phyloP scores from a whole-genome alignment of 2,797 vertebrate genomes.

The Zonotrichia albicollis region DNA sequence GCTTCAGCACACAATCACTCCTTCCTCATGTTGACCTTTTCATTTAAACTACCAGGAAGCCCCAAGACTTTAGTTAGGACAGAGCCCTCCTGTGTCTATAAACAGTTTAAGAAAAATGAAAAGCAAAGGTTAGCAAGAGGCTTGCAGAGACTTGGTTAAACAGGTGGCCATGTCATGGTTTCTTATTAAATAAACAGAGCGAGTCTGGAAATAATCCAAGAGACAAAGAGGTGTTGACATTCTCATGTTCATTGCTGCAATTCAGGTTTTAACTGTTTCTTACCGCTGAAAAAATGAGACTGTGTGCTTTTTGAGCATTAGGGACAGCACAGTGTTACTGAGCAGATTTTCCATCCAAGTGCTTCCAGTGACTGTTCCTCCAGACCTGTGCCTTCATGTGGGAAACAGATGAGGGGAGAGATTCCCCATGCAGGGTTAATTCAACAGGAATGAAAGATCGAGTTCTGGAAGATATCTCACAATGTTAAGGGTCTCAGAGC shows the following conservation, averaged over 20 bases:
- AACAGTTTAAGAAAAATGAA: constrained; percentile 3
- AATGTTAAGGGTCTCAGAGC: not conserved
- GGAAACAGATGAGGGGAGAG: not conserved
- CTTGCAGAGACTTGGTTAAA: not conserved
- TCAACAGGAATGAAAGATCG: not conserved
- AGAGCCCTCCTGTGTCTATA: not conserved
- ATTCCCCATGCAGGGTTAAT: not conserved
- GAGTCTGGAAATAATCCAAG: constrained; percentile 7
- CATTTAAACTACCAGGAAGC: constrained; percentile 11
- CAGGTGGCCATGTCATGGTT: constrained; percentile 5
- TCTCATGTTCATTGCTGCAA: constrained; percentile 30
- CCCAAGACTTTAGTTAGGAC: not conserved
- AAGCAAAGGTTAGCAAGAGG: constrained; percentile 6
- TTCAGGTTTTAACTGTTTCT: constrained; percentile 28
- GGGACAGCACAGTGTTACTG: not conserved
- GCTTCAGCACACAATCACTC: not conserved
- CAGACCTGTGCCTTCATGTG: not conserved
- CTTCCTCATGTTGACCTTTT: constrained; percentile 13
- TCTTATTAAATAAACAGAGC: constrained; percentile 33
- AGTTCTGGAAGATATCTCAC: not conserved
- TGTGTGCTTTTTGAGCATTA: not conserved
- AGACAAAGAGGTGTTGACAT: constrained; percentile 16
- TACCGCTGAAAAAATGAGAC: not conserved
- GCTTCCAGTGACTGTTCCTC: not conserved
- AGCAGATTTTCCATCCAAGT: not conserved